Evolutionary conservation across 1,140 invertebrate species (phyloP), one percentile per base, ranked within the genome.

Genomic region (Anoplophora glabripennis): DNA sequence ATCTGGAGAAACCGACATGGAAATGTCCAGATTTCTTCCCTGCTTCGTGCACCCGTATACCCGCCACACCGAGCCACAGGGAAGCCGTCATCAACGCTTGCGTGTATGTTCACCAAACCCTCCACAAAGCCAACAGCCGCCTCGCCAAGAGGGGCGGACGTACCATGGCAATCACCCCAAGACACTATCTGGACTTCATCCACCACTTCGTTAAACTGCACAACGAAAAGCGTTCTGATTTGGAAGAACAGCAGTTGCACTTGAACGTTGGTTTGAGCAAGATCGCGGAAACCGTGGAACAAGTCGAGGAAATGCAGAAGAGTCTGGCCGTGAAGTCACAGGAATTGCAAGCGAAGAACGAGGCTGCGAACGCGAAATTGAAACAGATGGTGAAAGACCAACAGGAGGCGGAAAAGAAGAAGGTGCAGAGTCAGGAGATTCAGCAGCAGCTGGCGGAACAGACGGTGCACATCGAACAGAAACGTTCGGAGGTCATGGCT

Each of bases 171-270:
- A 96, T 99, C 17, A 99, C 97, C 4, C 97, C 98, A 1, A 82
- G 94, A 55, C 98, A 99, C 79, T 99, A 98, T 77, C 78, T 99
- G n/a, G 98, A 99, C 78, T 99, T 99, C 75, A 99, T 99, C 70
- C 92, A 98, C 78, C 98, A 99, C 77, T 99, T 98, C 81, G 96
- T 97, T 4, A 98, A 98, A 75, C 77, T 99, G 41, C 97, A 98
- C 77, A 91, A 94, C 69, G 97, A 99, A 76, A 99, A 99, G 78
- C 86, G 96, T 28, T 93, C 94, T 5, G 96, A 99, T 74, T 79
- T 99, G 35, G 97, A 99, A 77, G 98, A 99, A 72, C 96, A 99
- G 73, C 96, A 99, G 72, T 81, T 99, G 1, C 98, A 99, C 81
- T 80, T 99, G 55, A 99, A 99, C 76, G 96, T 99, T 41, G 98